Evolutionary conservation across 2,797 vertebrate species (phyloP).

Genomic region (Microctenopoma lineatum): DNA sequence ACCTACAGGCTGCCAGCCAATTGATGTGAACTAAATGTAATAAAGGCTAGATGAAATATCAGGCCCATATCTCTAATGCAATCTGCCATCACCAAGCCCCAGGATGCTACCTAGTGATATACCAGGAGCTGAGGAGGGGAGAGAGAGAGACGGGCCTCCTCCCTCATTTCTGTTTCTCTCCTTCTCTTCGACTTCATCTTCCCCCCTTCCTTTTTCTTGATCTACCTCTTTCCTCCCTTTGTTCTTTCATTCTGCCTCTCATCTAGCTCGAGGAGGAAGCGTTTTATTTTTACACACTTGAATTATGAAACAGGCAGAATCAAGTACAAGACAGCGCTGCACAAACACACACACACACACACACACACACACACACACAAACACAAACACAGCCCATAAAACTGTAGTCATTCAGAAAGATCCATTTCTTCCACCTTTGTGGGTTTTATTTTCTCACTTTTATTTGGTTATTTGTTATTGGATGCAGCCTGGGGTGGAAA

Average conservation of each 20-base stretch:
- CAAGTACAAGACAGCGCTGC: conserved; percentile 3
- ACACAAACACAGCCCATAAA: conserved; percentile 20
- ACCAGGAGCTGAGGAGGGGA: conserved; percentile 50
- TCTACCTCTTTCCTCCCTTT: conserved; percentile 30
- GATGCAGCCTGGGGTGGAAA: conserved; percentile 48
- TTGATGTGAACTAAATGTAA: conserved; percentile 85
- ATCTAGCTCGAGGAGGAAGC: conserved; percentile 45
- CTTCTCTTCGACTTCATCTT: conserved; percentile 18
- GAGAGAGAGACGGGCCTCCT: conserved; percentile 4
- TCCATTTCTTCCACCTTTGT: conserved; percentile 53
- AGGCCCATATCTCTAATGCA: conserved; percentile 83
- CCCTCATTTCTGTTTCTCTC: conserved; percentile 11
- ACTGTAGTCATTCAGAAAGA: conserved; percentile 34
- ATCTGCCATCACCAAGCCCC: conserved; percentile 77
- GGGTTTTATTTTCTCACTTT: conserved; percentile 61
- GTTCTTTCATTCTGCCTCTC: conserved; percentile 33
- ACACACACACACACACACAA: conserved; percentile 7
- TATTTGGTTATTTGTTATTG: conserved; percentile 69
- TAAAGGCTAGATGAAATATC: conserved; percentile 85
- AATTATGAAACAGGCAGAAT: conserved; percentile 45
- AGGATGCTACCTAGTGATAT: conserved; percentile 70
- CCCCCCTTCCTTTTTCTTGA: conserved; percentile 21
- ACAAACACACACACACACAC: conserved; percentile 13
- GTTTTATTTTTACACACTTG: conserved; percentile 66
- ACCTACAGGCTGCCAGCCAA: conserved; percentile 78